Evolutionary conservation across 1,140 invertebrate species (phyloP), one percentile per base, ranked within the genome.

Genomic region (Wiebesia pumilae): DNA sequence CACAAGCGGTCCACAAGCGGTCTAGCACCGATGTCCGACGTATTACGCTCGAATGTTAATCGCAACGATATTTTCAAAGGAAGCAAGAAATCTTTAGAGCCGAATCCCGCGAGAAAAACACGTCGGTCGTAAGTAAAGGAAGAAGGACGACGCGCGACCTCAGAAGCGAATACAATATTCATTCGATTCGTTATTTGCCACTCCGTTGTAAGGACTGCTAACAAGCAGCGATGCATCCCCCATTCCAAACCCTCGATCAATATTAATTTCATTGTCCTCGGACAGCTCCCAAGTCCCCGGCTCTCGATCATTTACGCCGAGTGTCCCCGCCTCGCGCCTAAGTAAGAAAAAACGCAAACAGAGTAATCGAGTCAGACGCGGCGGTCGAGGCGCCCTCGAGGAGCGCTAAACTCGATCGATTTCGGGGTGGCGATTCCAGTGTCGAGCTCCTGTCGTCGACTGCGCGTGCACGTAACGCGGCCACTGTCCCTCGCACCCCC

Each of bases 331-430:
- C 40, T 6, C 78, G 30, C 33, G 30, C 77, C 43, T 58, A 38
- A 6, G 38, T 83, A 54, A 86, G 84, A 71, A 86, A 81, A 81
- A 81, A 65, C 67, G 58, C 84, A 81, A 86, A 86, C 69, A 86
- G 33, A 27, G 79, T 62, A 86, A 86, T 81, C 79, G 54, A 84
- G 71, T 84, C 30, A 10, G 27, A 43, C 58, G 69, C 33, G 69
- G 30, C 0, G 35, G 9, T 30, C 30, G 24, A 16, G 35, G 14
- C 3, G 69, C n/a, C 69, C 69, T 73, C 69, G n/a, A 73, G 12
- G 35, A 40, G 35, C 69, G 71, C 38, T 19, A 38, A 43, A 75
- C 38, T 12, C 54, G 47, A 84, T 77, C 71, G 51, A 84, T 78
- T 38, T n/a, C 33, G 0, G 19, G 38, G 71, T 27, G 35, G 19